Evolutionary conservation across 2,797 vertebrate genomes (phyloP), one percentile per base, ranked within the genome.

Genomic region (Odontamblyopus lacepedii): DNA sequence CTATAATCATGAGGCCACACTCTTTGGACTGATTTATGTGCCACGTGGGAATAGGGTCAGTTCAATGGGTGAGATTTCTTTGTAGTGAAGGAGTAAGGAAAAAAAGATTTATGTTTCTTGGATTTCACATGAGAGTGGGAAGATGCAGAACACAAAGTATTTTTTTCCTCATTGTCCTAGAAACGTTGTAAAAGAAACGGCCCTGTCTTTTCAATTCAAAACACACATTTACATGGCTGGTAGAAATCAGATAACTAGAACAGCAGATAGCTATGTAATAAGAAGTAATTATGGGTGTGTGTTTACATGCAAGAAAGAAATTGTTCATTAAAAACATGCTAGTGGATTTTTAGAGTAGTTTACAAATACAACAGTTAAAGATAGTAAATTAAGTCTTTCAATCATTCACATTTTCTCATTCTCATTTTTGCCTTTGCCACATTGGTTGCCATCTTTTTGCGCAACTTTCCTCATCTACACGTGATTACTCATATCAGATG

Each of bases 1-100:
- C 72, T 63, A 65, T 76, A 79, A 81, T 78, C 71, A 77, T 80
- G 73, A 65, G 63, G 41, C 69, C 29, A 23, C 27, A 71, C 44
- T 73, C 59, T 65, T 50, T 41, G 26, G 67, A 19, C 0, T 51
- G 68, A 74, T 85, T 78, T 62, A 74, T 62, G 30, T 3, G 8
- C 66, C 57, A 71, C 50, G 65, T 23, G 26, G 59, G 27, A 38
- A 70, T 66, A 66, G 23, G 48, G 69, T 35, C n/a, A 53, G 15
- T 67, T 59, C 38, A 73, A 84, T 71, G 71, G 55, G 15, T 26
- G 65, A 78, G 41, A 74, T 75, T 38, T 79, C 1, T 63, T 83
- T 71, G 72, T 48, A 51, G 59, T 65, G 44, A 62, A 55, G 23
- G 30, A 57, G 19, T 29, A 63, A 69, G 72, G 72, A 32, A 38